Evolutionary conservation across 2,888 invertebrate species (phyloP).

Genomic region (Blastobasis adustella): DNA sequence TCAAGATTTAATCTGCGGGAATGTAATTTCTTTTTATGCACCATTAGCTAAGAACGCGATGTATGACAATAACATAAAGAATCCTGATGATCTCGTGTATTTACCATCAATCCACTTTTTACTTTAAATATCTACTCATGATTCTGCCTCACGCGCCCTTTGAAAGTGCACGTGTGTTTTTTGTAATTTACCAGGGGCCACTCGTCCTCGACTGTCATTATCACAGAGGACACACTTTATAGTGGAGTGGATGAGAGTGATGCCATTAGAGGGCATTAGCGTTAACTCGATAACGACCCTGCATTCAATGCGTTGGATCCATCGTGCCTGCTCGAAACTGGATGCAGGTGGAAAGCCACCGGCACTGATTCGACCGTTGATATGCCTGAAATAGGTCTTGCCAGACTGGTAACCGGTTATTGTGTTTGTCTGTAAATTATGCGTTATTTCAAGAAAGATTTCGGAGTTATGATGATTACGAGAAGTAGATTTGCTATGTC

Average conservation of each 20-base stretch:
- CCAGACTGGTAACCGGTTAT: background rate
- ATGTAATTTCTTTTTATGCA: too few relatives aligned
- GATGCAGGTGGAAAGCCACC: constrained; percentile 13
- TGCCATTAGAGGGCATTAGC: constrained; percentile 31
- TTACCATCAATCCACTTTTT: too few relatives aligned
- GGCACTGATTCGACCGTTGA: constrained; percentile 1
- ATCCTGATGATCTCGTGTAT: too few relatives aligned
- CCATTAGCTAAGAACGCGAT: too few relatives aligned
- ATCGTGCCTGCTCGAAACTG: constrained; percentile 11
- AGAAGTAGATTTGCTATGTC: too few relatives aligned
- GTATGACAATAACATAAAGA: too few relatives aligned
- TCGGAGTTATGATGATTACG: too few relatives aligned
- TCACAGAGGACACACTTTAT: constrained; percentile 3
- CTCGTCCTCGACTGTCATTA: constrained; percentile 1
- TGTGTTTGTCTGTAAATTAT: too few relatives aligned
- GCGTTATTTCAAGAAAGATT: too few relatives aligned
- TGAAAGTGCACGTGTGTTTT: background rate
- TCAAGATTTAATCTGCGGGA: too few relatives aligned
- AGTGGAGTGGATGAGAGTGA: constrained; percentile 20
- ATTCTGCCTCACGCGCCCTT: too few relatives aligned
- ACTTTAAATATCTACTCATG: too few relatives aligned
- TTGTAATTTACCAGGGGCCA: background rate
- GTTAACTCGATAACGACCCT: constrained; percentile 34
- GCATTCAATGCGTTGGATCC: constrained; percentile 19
- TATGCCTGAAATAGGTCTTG: background rate